phyloP scores from a whole-genome alignment of 2,113 vertebrate species.

The Tauraco erythrolophus region DNA sequence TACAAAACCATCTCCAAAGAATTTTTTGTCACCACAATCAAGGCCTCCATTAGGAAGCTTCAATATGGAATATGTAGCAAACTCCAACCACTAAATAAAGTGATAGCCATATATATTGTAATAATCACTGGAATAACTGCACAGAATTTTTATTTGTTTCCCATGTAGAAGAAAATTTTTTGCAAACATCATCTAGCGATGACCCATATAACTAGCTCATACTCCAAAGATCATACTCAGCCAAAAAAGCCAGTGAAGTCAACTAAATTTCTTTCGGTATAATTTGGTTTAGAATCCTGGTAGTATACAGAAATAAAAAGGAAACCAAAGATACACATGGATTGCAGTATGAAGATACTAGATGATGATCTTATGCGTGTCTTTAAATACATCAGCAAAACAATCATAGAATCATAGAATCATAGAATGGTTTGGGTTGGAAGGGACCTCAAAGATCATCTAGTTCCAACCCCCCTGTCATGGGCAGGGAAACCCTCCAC shows the following conservation, averaged over 20 bases:
- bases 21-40: neutral
- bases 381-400: too few species aligned
- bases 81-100: neutral
- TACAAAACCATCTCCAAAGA: neutral
- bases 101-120: too few species aligned
- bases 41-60: neutral
- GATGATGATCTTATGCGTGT: neutral
- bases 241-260: neutral
- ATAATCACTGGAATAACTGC: neutral
- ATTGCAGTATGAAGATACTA: neutral
- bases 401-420: too few species aligned
- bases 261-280: neutral
- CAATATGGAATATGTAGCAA: neutral
- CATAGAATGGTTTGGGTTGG: too few species aligned
- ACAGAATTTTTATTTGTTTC: neutral
- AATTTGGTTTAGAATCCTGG: neutral
- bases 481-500: too few species aligned
- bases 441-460: too few species aligned
- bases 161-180: neutral
- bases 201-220: neutral
- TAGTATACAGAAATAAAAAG: neutral
- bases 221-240: neutral
- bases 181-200: neutral
- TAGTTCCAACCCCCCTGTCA: too few species aligned
- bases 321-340: neutral